Base-by-base conservation (phyloP, 2,113 vertebrate genomes). In the Formicarius rufipectus region DNA sequence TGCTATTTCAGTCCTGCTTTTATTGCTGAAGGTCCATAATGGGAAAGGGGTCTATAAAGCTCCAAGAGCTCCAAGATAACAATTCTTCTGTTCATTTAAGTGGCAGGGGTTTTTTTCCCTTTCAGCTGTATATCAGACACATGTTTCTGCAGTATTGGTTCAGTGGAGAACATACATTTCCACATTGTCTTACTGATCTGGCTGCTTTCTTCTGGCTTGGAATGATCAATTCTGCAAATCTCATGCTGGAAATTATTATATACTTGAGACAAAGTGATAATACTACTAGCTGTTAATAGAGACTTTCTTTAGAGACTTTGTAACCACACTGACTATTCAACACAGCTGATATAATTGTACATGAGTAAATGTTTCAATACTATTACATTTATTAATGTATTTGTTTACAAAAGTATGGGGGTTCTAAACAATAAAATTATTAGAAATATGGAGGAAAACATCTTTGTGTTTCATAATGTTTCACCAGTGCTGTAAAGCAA, bases 21-120 rank as follows among this genome's bases (percentile, higher is more conserved):
- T 60, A 40, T 53, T 78, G 40, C 20, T 49, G 31, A 74, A 81
- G 28, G 40, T 45, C 42, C 23, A 10, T 74, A 40, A 77, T 49
- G 16, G 62, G 59, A 68, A 63, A 62, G 1, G 1, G 27, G 9
- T 62, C 63, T 78, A 39, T 27, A 59, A 83, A 37, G 18, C 49
- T 89, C 23, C 20, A 42, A 64, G 55, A 64, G 19, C 27, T 84
- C 45, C 44, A 78, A 80, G 58, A 50, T 49, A 87, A 47, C 21
- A 72, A 19, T 50, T 72, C 25, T 59, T 73, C 37, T 59, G 8
- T 30, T 44, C 35, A 76, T 76, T 68, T 64, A 80, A 47, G 23
- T 15, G 12, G 19, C 1, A 62, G 1, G 21, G 2, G 0, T 1
- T 25, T 58, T 50, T 60, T 74, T 58, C 8, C 14, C 20, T 92